Evolutionary conservation across 2,797 vertebrate species (phyloP), one percentile per base, ranked within the genome.

Genomic region (Merluccius polli): DNA sequence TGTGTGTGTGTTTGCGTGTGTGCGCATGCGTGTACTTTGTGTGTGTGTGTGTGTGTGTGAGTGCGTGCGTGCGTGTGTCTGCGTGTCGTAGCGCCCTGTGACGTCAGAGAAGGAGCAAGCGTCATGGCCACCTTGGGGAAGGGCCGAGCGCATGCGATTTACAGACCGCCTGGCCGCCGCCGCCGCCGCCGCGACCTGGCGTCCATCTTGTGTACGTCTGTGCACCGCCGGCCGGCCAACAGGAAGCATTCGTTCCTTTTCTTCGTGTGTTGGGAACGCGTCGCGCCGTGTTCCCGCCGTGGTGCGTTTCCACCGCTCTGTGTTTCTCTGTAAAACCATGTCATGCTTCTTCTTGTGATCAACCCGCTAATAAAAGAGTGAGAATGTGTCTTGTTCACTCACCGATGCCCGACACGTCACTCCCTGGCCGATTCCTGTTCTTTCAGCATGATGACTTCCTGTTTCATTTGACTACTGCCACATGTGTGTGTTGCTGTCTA

Each of bases 361-460:
- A 90, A 90, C 89, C 88, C 90, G 88, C 89, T 80, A 92, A 92
- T 92, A 93, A 93, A n/a, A 93, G 86, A 75, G 86, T 90, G 89
- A 89, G 92, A 87, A 85, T 87, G 71, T 48, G 80, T 89, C 75
- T 82, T 68, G 89, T 91, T 85, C 79, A 69, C 82, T 90, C 89
- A 85, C 85, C 83, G 48, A 79, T 88, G 79, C 75, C 81, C 87
- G 85, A 84, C 52, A 84, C 82, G 74, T 82, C 85, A 75, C 73
- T 83, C 72, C 72, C 41, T 33, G 70, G 85, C 81, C 74, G 78
- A 83, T 74, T 79, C 30, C 83, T 88, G 87, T 24, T 86, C 83
- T 78, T 63, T 13, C 70, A 31, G 80, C 76, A 7, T 18, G 18
- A 29, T 82, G 59, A 65, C 59, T 65, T 65, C 24, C 38, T 27